These are phyloP conservation scores for Mixornis gularis DNA, from an alignment of 2,113 vertebrate genomes.

Conservation along the genomic window DNA sequence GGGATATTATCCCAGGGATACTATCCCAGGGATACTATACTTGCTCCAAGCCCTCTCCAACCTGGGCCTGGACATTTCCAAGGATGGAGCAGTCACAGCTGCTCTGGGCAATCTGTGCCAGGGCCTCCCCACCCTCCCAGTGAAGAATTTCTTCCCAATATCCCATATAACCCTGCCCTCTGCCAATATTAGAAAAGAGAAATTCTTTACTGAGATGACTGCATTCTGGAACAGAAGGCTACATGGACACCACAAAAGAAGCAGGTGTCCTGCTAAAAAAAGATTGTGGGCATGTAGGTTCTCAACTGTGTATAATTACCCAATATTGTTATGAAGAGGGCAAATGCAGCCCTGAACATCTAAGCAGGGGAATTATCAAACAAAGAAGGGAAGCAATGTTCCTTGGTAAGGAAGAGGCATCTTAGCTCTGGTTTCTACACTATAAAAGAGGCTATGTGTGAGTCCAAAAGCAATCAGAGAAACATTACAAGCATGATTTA, in stretches of 20 bases:
- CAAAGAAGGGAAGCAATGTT: neutral
- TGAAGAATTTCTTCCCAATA: rapidly evolving
- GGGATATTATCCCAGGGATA: neutral
- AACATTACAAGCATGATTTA: neutral
- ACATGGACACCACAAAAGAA: neutral
- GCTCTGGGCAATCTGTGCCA: rapidly evolving
- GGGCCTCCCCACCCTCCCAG: rapidly evolving
- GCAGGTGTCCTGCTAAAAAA: neutral
- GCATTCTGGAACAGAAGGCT: neutral
- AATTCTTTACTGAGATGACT: neutral
- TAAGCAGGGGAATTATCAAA: neutral
- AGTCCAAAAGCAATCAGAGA: neutral
- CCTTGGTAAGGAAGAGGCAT: neutral
- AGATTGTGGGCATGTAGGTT: rapidly evolving
- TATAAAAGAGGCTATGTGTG: neutral
- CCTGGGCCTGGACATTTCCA: neutral
- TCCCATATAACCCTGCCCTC: rapidly evolving
- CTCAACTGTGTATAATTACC: rapidly evolving
- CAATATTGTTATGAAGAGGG: rapidly evolving
- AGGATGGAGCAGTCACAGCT: neutral
- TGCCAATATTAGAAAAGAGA: neutral
- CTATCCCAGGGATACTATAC: no score
- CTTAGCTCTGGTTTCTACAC: neutral
- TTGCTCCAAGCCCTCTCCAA: rapidly evolving
- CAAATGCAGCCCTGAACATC: neutral